phyloP scores from a whole-genome alignment of 2,888 invertebrate species.

The Lysandra coridon region DNA sequence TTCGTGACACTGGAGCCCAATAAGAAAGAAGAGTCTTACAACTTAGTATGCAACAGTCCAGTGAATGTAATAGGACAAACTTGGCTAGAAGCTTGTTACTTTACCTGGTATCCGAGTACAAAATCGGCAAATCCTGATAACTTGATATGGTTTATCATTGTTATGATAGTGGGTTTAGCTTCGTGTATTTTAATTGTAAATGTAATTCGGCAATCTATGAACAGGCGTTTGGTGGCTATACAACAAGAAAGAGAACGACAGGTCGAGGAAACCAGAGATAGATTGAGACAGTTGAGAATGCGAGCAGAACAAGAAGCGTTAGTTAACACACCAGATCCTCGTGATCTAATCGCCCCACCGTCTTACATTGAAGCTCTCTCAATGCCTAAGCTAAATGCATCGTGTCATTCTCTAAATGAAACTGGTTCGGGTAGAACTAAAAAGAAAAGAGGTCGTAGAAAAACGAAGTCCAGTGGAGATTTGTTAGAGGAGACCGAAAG shows the following conservation, averaged over 20 bases:
- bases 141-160: constrained; percentile 81
- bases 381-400: constrained; percentile 85
- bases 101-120: constrained; percentile 79
- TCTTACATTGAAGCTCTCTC: constrained; percentile 88
- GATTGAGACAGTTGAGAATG: constrained; percentile 76
- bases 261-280: constrained; percentile 80
- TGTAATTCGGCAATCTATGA: constrained; percentile 78
- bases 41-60: constrained; percentile 85
- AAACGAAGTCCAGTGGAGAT: constrained; percentile 77
- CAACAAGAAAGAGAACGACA: constrained; percentile 78
- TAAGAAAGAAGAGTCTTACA: constrained; percentile 73
- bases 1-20: constrained; percentile 80
- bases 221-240: constrained; percentile 72
- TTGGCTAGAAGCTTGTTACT: constrained; percentile 85
- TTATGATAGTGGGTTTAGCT: constrained; percentile 76
- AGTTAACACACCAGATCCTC: constrained; percentile 83
- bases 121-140: constrained; percentile 66
- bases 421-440: constrained; percentile 66
- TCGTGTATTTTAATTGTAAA: constrained; percentile 77
- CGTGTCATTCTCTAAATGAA: constrained; percentile 79
- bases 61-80: constrained; percentile 80
- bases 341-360: constrained; percentile 85
- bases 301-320: constrained; percentile 76
- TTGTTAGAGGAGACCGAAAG: constrained; percentile 71
- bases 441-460: constrained; percentile 67